A percentile compares a stretch with the other conserved stretches of the same genome.
Conservation (phyloP, 2,113 vertebrate species). For the Collichthys lucidus region DNA sequence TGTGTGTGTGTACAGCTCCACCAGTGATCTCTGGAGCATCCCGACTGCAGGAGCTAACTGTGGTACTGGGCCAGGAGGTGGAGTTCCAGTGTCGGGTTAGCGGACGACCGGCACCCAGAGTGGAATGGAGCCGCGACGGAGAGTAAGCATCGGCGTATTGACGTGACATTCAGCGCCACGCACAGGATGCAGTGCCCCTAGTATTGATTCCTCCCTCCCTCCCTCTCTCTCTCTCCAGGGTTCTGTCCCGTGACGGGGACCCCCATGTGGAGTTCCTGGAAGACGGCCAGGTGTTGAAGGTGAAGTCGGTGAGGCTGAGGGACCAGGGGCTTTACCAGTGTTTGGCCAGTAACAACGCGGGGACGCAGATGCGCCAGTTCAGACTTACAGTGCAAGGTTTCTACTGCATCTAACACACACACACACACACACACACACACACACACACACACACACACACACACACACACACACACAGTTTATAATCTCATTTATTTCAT, state of each 20-base stretch:
- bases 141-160: conserved; percentile 81
- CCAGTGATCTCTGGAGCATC: conserved; percentile 85
- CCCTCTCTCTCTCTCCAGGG: conserved; percentile 70
- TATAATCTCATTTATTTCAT: neutral
- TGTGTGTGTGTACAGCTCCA: conserved; percentile 78
- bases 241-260: conserved; percentile 80
- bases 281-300: conserved; percentile 84
- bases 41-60: conserved; percentile 83
- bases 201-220: conserved; percentile 2
- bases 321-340: conserved; percentile 90
- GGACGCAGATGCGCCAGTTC: conserved; percentile 88
- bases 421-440: neutral
- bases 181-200: neutral
- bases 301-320: conserved; percentile 81
- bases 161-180: conserved; percentile 18
- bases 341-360: conserved; percentile 88
- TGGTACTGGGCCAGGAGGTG: conserved; percentile 81
- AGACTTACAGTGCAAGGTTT: conserved; percentile 85
- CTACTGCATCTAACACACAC: neutral
- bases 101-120: conserved; percentile 84
- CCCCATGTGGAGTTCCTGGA: conserved; percentile 84
- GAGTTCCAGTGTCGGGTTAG: conserved; percentile 85
- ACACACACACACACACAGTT: neutral
- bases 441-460: neutral
- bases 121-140: conserved; percentile 91